Conservation (phyloP, 2,113 vertebrate species). For the Myxocyprinus asiaticus region DNA sequence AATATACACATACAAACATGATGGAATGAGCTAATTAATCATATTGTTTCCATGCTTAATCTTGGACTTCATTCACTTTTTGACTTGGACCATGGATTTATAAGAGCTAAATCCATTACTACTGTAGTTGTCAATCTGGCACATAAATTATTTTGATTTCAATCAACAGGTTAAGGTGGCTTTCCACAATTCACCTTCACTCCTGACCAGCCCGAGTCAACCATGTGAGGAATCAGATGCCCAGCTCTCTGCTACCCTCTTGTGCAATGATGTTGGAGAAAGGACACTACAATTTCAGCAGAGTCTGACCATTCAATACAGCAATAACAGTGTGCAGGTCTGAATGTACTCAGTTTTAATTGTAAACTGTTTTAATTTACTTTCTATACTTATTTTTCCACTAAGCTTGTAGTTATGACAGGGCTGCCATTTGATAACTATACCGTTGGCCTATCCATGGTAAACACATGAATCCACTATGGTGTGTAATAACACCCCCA, state of each 20-base stretch:
- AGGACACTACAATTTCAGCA: slow-evolving; percentile 78
- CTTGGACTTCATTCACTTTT: no score
- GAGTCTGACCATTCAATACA: slow-evolving; percentile 79
- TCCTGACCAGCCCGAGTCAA: slow-evolving; percentile 76
- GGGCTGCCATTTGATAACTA: no score
- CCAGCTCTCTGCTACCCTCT: slow-evolving; percentile 69
- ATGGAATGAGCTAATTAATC: no score
- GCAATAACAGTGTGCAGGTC: slow-evolving; percentile 81
- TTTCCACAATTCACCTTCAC: slow-evolving; percentile 80
- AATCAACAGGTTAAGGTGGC: slow-evolving; percentile 83
- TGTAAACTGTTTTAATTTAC: not conserved
- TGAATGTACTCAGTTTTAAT: slow-evolving; percentile 4
- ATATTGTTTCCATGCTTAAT: no score
- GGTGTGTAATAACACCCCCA: no score
- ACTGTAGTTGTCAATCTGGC: not conserved
- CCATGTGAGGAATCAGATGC: slow-evolving; percentile 62
- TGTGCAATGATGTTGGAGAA: slow-evolving; percentile 62
- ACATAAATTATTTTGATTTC: not conserved
- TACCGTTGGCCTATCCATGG: no score
- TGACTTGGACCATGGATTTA: no score
- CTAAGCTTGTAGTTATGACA: no score
- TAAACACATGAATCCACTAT: no score
- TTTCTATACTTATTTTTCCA: no score
- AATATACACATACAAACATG: no score
- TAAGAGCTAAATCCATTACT: no score